phyloP scores from a whole-genome alignment of 2,888 invertebrate species.

The Eledone cirrhosa region DNA sequence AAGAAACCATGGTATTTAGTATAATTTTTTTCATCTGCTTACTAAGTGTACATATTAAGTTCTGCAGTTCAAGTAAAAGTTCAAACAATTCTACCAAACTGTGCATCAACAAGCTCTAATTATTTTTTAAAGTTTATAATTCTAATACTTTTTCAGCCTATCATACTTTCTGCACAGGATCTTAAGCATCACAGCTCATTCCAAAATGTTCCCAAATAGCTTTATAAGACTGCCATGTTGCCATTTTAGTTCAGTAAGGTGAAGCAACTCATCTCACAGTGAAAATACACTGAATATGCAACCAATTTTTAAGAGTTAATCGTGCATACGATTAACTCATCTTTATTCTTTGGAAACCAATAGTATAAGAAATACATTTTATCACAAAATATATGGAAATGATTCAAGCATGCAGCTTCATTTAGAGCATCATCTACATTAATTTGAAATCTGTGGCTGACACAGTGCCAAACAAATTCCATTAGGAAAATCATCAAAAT shows the following conservation, averaged over 20 bases:
- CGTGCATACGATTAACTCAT: neutral
- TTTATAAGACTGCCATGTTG: neutral
- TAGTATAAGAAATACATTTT: neutral
- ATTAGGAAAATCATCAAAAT: neutral
- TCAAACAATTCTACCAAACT: too few species aligned
- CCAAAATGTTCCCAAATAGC: neutral
- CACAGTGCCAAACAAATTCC: neutral
- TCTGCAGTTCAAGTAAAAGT: too few species aligned
- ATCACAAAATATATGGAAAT: neutral
- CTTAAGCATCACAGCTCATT: too few species aligned
- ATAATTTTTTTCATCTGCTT: too few species aligned
- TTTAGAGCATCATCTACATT: neutral
- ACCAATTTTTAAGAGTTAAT: neutral
- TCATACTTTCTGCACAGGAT: too few species aligned
- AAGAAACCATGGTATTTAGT: too few species aligned
- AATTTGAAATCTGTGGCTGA: neutral
- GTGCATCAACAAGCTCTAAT: too few species aligned
- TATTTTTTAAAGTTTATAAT: too few species aligned
- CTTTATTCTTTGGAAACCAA: neutral
- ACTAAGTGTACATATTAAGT: too few species aligned
- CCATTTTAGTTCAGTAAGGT: neutral
- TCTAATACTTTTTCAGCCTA: too few species aligned
- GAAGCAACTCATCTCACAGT: neutral
- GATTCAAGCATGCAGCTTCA: neutral
- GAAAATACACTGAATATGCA: neutral